Evolutionary conservation across 2,113 vertebrate genomes (phyloP).

Genomic region (Mastomys natalensis): DNA sequence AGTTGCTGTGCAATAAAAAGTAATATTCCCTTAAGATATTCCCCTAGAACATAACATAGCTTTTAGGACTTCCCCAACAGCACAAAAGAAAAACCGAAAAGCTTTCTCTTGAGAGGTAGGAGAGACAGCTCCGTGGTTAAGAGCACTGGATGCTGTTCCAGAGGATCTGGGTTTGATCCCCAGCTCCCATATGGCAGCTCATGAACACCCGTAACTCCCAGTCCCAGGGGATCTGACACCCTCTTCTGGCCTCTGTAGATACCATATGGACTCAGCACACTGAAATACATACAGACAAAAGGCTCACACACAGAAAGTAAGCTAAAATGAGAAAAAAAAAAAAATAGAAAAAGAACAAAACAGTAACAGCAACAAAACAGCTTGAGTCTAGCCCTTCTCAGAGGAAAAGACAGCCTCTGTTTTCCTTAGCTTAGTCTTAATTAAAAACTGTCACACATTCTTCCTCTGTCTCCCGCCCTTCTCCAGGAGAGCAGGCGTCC

Average conservation of each 20-base stretch:
- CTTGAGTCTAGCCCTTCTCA: slow-evolving; percentile 11
- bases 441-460: background rate
- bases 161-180: background rate
- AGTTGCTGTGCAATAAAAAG: slow-evolving; percentile 25
- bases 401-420: slow-evolving; percentile 14
- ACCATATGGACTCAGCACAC: background rate
- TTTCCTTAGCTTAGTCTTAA: slow-evolving; percentile 35
- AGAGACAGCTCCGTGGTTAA: background rate
- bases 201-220: background rate
- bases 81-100: background rate
- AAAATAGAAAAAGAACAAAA: background rate
- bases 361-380: background rate
- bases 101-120: background rate
- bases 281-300: background rate
- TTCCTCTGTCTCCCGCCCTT: background rate
- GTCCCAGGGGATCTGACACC: background rate
- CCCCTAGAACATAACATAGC: background rate
- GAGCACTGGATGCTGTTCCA: background rate
- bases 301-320: background rate
- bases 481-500: background rate
- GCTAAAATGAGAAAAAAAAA: background rate
- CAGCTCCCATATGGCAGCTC: background rate
- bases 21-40: background rate
- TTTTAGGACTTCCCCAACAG: slow-evolving; percentile 46
- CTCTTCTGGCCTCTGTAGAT: background rate